Base-by-base conservation (phyloP, 2,113 vertebrate genomes). In the Pardalotus punctatus region DNA sequence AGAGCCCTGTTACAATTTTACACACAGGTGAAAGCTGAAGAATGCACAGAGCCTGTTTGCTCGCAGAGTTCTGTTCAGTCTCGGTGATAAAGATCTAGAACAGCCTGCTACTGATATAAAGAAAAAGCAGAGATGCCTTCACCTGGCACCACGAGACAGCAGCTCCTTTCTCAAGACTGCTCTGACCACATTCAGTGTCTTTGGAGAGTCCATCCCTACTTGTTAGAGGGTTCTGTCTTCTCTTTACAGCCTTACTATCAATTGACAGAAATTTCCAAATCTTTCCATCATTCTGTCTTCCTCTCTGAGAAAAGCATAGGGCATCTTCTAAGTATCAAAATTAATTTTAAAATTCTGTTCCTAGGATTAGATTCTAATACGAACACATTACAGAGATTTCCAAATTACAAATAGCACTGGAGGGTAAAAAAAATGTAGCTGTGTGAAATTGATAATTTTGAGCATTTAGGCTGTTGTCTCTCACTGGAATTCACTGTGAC, bases 401-500 rank as follows among this genome's bases (percentile, higher is more conserved):
- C 35, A 69, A 43, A 56, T 48, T 79, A 35, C 17, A 77, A 70
- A 70, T 4, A 83, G 20, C 42, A 65, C 50, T 10, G 35, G 19
- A 78, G 16, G 25, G 43, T 29, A 54, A 70, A 86, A 86, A 51
- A 94, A 51, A 33, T 14, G 4, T 24, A 23, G 36, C 22, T 77
- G 25, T 17, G 47, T 22, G 28, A 20, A 85, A 58, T 11, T 29
- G 10, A 4, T 28, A 47, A 38, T 81, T 93, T 50, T 50, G 69
- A 76, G 50, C 57, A 85, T 50, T 83, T 51, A 73, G 20, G 65
- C 12, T 66, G 19, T 58, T 87, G 31, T 20, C 40, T 80, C 50
- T 85, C 56, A 50, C 7, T 86, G 76, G 77, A 93, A 90, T 90
- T 90, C 60, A 74, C 35, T 22, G 14, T 43, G 25, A 83, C 16